Base-by-base conservation (phyloP, 2,113 vertebrate species). In the Stercorarius parasiticus region DNA sequence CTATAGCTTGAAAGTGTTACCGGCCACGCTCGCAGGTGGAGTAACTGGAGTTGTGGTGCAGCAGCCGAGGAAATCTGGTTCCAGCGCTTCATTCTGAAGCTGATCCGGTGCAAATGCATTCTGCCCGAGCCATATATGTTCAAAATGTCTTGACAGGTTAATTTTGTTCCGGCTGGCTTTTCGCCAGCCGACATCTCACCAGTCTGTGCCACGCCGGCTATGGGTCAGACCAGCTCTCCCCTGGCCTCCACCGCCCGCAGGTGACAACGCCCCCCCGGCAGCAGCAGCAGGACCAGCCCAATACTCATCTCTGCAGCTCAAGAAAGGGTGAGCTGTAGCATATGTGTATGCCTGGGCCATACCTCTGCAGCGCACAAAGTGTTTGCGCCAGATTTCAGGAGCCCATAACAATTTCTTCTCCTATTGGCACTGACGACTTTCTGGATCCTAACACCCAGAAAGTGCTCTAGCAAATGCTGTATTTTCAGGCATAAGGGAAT, bases 61-160 rank as follows among this genome's bases (percentile, higher is more conserved):
- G 56, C 0, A 13, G 4, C 0, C 7, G 49, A 49, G 49, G 70
- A 18, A 65, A 49, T 27, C 56, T 71, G 61, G 2, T 40, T 59
- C 38, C 61, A 52, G 59, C 0, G 9, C 49, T 74, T 65, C 72
- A 9, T 74, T 65, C 72, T 10, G 11, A 59, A 83, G 78, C 87
- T 67, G 56, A 47, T 15, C 47, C 8, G 0, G 30, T 55, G 61
- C 55, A 67, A 82, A 56, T 3, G 3, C 34, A 4, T 45, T 56
- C 59, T 79, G 69, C 90, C 27, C 0, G 0, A 29, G 21, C 0
- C 0, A 0, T 4, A 25, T 13, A 21, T 6, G 30, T 43, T 65
- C 76, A 9, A 2, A 77, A 16, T 4, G 17, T 45, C 76, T 30
- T 53, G 21, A 27, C 55, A 58, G 27, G 49, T 52, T 43, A 6